These are phyloP conservation scores for Vidua macroura DNA, from an alignment of 2,113 vertebrate species.

Conservation along the genomic window DNA sequence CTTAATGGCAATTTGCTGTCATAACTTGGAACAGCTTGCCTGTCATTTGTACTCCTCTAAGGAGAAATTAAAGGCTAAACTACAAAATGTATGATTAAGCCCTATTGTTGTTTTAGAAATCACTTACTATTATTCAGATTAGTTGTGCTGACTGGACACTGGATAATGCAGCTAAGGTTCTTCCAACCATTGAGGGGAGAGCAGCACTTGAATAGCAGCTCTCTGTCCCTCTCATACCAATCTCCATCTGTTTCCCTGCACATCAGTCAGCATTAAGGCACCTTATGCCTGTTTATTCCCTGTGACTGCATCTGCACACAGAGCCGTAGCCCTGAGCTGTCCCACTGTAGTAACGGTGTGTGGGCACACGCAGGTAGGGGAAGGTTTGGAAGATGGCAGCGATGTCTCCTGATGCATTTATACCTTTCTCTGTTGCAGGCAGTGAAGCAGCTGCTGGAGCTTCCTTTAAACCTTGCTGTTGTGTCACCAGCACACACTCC, in stretches of 20 bases:
- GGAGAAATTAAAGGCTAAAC: background rate
- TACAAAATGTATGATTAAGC: background rate
- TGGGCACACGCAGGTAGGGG: background rate
- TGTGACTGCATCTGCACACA: background rate
- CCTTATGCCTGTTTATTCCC: background rate
- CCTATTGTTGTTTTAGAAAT: background rate
- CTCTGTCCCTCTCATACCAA: background rate
- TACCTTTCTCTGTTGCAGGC: slow-evolving; percentile 68
- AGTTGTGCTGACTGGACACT: background rate
- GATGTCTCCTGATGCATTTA: background rate
- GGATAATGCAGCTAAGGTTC: background rate
- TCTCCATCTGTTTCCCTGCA: background rate
- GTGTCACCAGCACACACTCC: slow-evolving; percentile 92
- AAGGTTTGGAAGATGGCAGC: background rate
- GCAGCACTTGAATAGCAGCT: background rate
- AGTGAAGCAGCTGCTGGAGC: slow-evolving; percentile 90
- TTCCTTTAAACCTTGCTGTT: slow-evolving; percentile 88
- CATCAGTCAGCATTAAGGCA: background rate
- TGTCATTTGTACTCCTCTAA: background rate
- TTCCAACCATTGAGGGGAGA: background rate
- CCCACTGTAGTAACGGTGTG: background rate
- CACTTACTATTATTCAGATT: background rate
- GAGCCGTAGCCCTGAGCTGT: background rate
- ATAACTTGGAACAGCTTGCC: background rate
- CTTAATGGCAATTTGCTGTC: background rate